phyloP scores from a whole-genome alignment of 2,113 vertebrate species.

The Piaya cayana region DNA sequence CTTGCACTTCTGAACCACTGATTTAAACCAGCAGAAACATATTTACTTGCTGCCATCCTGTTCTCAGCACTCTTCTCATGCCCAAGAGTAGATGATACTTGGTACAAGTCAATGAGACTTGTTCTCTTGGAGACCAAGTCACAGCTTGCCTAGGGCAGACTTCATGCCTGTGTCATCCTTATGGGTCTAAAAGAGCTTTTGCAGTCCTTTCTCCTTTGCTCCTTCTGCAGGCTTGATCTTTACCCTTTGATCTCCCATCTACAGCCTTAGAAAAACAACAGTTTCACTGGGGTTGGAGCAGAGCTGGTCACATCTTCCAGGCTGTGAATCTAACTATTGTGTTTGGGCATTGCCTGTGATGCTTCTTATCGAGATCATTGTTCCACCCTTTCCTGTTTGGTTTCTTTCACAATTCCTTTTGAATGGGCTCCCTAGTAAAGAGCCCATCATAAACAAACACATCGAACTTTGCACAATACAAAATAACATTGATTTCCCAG shows the following conservation, averaged over 20 bases:
- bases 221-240: slow-evolving; percentile 37
- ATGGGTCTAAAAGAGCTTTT: neutral
- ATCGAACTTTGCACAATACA: slow-evolving; percentile 23
- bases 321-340: slow-evolving; percentile 64
- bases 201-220: neutral
- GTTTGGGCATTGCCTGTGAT: slow-evolving; percentile 58
- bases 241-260: slow-evolving; percentile 56
- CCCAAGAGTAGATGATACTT: neutral
- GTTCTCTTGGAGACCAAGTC: neutral
- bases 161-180: neutral
- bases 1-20: neutral
- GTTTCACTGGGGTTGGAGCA: slow-evolving; percentile 6
- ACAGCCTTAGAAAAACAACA: slow-evolving; percentile 44
- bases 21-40: neutral
- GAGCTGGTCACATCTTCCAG: slow-evolving; percentile 41
- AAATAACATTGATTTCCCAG: slow-evolving; percentile 55
- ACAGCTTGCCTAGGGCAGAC: neutral
- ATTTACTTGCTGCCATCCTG: neutral
- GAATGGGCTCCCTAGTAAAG: slow-evolving; percentile 47
- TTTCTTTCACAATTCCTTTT: slow-evolving; percentile 67
- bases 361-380: slow-evolving; percentile 57
- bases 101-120: neutral
- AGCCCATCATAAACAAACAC: slow-evolving; percentile 61
- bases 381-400: slow-evolving; percentile 71
- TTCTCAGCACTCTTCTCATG: neutral